Conservation (phyloP, 2,113 vertebrate genomes). For the Elgaria multicarinata region DNA sequence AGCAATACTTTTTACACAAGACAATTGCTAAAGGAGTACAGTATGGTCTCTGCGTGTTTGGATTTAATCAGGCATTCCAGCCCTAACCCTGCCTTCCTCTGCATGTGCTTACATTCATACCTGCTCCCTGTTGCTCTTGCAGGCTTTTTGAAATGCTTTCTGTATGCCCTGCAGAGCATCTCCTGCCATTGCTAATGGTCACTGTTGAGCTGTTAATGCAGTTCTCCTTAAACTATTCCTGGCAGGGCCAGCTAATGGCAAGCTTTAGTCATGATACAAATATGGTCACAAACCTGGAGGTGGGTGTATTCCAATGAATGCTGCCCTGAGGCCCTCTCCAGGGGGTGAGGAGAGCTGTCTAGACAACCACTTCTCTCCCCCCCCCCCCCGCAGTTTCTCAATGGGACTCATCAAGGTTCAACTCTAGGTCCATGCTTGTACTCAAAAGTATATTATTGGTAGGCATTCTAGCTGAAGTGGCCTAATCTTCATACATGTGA, state of each 20-base stretch:
- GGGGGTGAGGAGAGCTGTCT: background rate
- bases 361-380: fast-evolving
- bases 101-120: fast-evolving
- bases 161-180: background rate
- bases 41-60: background rate
- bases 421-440: background rate
- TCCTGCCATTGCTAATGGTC: background rate
- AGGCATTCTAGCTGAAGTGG: background rate
- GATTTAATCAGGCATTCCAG: background rate
- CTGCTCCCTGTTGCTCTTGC: fast-evolving
- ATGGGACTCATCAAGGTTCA: background rate
- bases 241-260: background rate
- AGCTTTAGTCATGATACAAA: background rate
- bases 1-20: background rate
- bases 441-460: too few relatives aligned
- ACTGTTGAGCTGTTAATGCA: slow-evolving; percentile 3
- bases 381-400: background rate
- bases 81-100: background rate
- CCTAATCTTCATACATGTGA: background rate
- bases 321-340: background rate
- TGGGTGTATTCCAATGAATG: slow-evolving; percentile 16
- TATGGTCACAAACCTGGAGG: background rate
- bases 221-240: background rate
- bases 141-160: slow-evolving; percentile 16
- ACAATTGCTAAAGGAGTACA: background rate